A percentile compares a stretch with the other conserved stretches of the same genome.
Evolutionary conservation across 2,888 invertebrate genomes (phyloP).

Genomic region (Agonopterix subpropinquella): DNA sequence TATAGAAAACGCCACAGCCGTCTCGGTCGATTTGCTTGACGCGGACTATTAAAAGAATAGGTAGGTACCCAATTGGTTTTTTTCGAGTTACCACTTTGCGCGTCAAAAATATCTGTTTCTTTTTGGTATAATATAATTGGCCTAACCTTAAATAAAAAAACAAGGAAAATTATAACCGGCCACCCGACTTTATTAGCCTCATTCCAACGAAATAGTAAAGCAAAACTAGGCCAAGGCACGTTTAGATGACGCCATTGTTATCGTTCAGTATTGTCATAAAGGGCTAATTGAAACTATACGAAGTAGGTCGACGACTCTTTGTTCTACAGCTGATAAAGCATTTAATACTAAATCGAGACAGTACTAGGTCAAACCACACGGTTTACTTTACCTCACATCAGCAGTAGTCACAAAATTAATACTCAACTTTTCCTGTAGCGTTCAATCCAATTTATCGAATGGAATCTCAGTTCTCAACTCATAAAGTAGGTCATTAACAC

Average conservation of each 20-base stretch:
- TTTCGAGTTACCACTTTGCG: too few species aligned
- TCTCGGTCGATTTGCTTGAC: too few species aligned
- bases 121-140: too few species aligned
- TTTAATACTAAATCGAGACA: slow-evolving; percentile 15
- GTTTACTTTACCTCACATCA: neutral
- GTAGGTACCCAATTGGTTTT: too few species aligned
- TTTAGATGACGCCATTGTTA: slow-evolving; percentile 43
- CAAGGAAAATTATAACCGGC: slow-evolving; percentile 12
- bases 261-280: slow-evolving; percentile 34
- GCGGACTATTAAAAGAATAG: too few species aligned
- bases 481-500: slow-evolving; percentile 62
- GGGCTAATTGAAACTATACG: slow-evolving; percentile 40
- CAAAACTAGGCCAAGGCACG: slow-evolving; percentile 51
- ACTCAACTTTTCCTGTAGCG: neutral
- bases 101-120: too few species aligned
- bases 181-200: slow-evolving; percentile 23
- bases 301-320: slow-evolving; percentile 66
- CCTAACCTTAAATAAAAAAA: slow-evolving; percentile 4
- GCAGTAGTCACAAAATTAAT: neutral
- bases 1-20: too few species aligned
- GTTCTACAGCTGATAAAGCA: slow-evolving; percentile 37
- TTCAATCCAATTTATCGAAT: neutral
- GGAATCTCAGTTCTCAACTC: slow-evolving; percentile 6
- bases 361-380: slow-evolving; percentile 1
- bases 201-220: slow-evolving; percentile 28